phyloP scores from a whole-genome alignment of 2,113 vertebrate genomes.

The Orientallactaga bullata region DNA sequence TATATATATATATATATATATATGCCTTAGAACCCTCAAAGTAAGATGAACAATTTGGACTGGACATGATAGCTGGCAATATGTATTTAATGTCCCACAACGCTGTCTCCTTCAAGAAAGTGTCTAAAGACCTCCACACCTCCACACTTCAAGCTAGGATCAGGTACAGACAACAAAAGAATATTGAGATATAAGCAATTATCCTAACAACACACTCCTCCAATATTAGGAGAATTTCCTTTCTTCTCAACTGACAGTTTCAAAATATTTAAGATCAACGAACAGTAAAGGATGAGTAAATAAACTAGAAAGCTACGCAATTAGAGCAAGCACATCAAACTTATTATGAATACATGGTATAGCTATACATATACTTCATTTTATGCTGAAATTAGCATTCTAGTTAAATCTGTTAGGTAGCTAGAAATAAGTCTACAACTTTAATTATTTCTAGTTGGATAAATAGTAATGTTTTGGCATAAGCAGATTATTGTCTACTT shows the following conservation, averaged over 20 bases:
- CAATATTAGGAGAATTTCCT: conserved; percentile 91
- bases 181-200: conserved; percentile 89
- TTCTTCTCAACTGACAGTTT: conserved; percentile 81
- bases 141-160: conserved; percentile 88
- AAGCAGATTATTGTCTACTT: not conserved
- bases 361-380: not conserved
- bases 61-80: conserved; percentile 85
- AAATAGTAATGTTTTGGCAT: not conserved
- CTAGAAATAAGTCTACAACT: not conserved
- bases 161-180: conserved; percentile 89
- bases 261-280: conserved; percentile 79
- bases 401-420: not conserved
- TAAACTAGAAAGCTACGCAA: conserved; percentile 79
- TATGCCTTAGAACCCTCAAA: conserved; percentile 87
- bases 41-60: conserved; percentile 84
- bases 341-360: not conserved
- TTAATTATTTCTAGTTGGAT: not conserved
- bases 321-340: conserved; percentile 76
- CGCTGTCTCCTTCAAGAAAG: conserved; percentile 85
- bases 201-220: conserved; percentile 94
- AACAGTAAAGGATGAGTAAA: conserved; percentile 73
- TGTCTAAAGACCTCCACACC: conserved; percentile 89
- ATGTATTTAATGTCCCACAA: conserved; percentile 86
- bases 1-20: no score
- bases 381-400: not conserved